These are phyloP conservation scores for Clarias batrachus DNA, from an alignment of 2,113 vertebrate species.

Conservation along the genomic window DNA sequence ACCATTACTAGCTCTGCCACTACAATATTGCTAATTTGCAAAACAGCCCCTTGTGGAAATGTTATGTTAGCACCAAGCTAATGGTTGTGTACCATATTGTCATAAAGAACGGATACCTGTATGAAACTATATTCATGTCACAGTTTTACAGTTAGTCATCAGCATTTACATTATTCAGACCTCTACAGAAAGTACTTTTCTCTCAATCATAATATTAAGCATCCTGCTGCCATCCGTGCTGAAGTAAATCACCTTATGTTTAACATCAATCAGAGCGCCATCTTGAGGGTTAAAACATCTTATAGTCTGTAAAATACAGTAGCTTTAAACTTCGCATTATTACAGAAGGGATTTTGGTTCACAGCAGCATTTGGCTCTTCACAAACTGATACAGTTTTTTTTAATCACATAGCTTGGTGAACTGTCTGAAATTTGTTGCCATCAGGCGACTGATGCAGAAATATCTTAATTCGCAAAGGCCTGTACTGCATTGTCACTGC, in stretches of 20 bases:
- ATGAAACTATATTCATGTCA: background rate
- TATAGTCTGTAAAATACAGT: constrained; percentile 27
- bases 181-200: background rate
- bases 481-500: constrained; percentile 21
- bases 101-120: constrained; percentile 7
- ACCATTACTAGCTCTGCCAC: background rate
- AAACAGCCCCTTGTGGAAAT: background rate
- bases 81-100: constrained; percentile 16
- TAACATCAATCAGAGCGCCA: constrained; percentile 3
- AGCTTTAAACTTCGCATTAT: constrained; percentile 1
- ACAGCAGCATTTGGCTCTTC: constrained; percentile 68
- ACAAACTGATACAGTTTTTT: constrained; percentile 46
- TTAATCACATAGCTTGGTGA: background rate
- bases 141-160: constrained; percentile 17
- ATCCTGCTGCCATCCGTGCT: background rate
- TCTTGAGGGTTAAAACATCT: constrained; percentile 12
- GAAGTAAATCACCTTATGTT: background rate
- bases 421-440: background rate
- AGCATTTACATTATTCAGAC: background rate
- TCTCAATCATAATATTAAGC: background rate
- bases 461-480: constrained; percentile 23
- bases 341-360: constrained; percentile 64
- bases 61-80: constrained; percentile 16
- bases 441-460: constrained; percentile 24
- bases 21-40: background rate